These are phyloP conservation scores for Polietes domitor DNA, from an alignment of 2,888 invertebrate species.

Conservation along the genomic window DNA sequence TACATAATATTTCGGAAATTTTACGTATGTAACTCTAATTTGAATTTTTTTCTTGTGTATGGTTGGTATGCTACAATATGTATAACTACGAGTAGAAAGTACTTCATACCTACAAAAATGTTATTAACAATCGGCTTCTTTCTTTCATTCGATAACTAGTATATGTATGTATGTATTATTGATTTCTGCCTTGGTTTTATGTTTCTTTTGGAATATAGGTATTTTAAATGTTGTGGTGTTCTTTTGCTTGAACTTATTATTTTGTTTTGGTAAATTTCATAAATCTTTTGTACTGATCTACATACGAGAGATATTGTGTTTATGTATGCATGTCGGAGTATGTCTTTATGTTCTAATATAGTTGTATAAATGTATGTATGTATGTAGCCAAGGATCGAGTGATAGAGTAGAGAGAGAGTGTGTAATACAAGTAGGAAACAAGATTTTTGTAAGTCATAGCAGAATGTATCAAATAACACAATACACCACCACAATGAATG, in stretches of 20 bases:
- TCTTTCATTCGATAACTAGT: constrained; percentile 8
- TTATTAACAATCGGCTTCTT: not conserved
- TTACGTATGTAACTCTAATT: constrained; percentile 30
- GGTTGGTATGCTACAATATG: constrained; percentile 10
- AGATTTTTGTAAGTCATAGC: constrained; percentile 11
- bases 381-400: constrained; percentile 2
- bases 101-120: constrained; percentile 13
- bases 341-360: not conserved
- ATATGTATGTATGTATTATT: not conserved
- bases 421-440: constrained; percentile 28
- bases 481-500: not conserved
- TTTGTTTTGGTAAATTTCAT: not conserved
- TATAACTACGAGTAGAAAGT: too few relatives aligned
- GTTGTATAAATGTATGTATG: not conserved
- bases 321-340: constrained; percentile 10
- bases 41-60: constrained; percentile 7
- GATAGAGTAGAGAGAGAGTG: not conserved
- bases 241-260: not conserved
- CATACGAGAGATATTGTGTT: not conserved
- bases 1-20: constrained; percentile 57
- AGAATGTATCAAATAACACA: not conserved
- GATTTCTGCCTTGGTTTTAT: not conserved
- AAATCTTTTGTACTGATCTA: constrained; percentile 31
- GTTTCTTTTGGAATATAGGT: not conserved
- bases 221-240: not conserved